Evolutionary conservation across 2,888 invertebrate species (phyloP).

Genomic region (Hydriomena furcata): DNA sequence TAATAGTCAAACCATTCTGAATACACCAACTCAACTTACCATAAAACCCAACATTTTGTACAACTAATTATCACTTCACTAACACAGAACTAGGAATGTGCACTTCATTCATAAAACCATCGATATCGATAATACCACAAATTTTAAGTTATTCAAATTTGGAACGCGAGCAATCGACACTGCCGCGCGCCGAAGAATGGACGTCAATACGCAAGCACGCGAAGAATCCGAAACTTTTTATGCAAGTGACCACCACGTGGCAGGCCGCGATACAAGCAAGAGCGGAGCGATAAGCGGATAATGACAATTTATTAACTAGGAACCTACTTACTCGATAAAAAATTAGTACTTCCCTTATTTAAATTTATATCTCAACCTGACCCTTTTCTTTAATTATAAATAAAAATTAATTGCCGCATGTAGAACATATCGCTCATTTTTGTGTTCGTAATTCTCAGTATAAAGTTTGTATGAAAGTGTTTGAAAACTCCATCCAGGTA

Average conservation of each 20-base stretch:
- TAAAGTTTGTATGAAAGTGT: too few species aligned
- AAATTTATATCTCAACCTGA: too few species aligned
- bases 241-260: conserved; percentile 28
- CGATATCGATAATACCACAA: conserved; percentile 22
- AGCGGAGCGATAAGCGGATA: conserved; percentile 13
- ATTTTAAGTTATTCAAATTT: conserved; percentile 26
- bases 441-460: too few species aligned
- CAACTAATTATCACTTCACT: conserved; percentile 28
- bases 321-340: too few species aligned
- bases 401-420: too few species aligned
- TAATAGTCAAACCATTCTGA: too few species aligned
- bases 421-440: too few species aligned
- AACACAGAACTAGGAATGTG: conserved; percentile 27
- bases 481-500: too few species aligned
- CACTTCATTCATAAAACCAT: conserved; percentile 32
- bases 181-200: conserved; percentile 47
- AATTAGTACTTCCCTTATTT: too few species aligned
- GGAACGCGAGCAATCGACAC: conserved; percentile 47
- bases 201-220: conserved; percentile 35
- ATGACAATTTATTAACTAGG: too few species aligned
- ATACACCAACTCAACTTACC: conserved; percentile 35
- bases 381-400: too few species aligned
- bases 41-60: conserved; percentile 37
- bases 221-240: conserved; percentile 34
- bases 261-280: neutral